Evolutionary conservation across 1,140 invertebrate species (phyloP).

Genomic region (Anastrepha ludens): DNA sequence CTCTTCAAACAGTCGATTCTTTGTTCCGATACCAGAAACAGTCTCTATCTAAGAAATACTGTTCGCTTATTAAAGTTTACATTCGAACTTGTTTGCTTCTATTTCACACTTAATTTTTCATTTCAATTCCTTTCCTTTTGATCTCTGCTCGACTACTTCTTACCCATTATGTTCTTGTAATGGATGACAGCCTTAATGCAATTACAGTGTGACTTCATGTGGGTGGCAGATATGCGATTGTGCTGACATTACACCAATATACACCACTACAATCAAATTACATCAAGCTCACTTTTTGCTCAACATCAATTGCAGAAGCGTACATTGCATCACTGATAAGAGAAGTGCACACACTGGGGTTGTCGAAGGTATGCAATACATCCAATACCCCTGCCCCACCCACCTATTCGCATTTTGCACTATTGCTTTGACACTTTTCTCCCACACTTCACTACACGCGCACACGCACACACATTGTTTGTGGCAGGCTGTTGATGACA

Average conservation of each 20-base stretch:
- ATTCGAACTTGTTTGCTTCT: not conserved
- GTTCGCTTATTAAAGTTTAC: no score
- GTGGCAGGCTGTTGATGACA: conserved; percentile 42
- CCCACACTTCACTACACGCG: not conserved
- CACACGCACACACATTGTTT: not conserved
- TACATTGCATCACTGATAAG: conserved; percentile 42
- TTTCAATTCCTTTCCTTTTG: not conserved
- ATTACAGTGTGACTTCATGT: conserved; percentile 10
- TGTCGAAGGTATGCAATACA: no score
- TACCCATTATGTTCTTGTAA: not conserved
- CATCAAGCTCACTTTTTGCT: conserved; percentile 10
- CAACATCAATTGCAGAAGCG: not conserved
- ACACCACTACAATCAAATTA: not conserved
- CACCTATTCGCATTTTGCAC: not conserved
- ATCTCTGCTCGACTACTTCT: not conserved
- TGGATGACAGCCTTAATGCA: conserved; percentile 20
- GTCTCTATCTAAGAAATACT: no score
- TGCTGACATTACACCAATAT: conserved; percentile 51
- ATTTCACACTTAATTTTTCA: not conserved
- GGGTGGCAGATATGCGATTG: conserved; percentile 8
- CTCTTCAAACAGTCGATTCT: no score
- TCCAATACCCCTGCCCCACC: not conserved
- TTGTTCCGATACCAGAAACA: no score
- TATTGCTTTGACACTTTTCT: not conserved
- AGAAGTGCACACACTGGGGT: not conserved